Percentiles rank a stretch among this genome's conserved stretches.
These are phyloP conservation scores for Naso thynnoides DNA, from an alignment of 2,797 vertebrate species.

Conservation along the genomic window DNA sequence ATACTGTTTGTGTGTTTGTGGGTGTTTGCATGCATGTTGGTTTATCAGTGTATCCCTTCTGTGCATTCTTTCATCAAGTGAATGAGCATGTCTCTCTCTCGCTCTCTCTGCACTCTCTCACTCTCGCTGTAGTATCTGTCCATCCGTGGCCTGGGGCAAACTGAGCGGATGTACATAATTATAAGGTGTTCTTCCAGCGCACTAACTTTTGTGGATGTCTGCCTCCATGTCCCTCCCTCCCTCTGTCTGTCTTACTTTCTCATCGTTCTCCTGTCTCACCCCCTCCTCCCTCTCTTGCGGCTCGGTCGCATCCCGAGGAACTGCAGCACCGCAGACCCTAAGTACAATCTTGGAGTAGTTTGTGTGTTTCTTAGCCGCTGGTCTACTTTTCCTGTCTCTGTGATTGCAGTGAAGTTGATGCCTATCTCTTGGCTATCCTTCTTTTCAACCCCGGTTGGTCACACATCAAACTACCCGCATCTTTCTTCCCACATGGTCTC, in stretches of 20 bases:
- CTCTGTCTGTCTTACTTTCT: slow-evolving; percentile 38
- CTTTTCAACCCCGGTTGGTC: slow-evolving; percentile 53
- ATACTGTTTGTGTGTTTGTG: slow-evolving; percentile 43
- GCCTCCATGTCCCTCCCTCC: slow-evolving; percentile 51
- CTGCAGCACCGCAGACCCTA: slow-evolving; percentile 74
- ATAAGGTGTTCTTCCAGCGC: slow-evolving; percentile 77
- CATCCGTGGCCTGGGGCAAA: slow-evolving; percentile 60
- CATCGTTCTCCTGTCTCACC: slow-evolving; percentile 49
- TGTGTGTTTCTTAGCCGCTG: slow-evolving; percentile 46
- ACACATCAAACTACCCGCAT: slow-evolving; percentile 48
- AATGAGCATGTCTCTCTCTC: slow-evolving; percentile 41
- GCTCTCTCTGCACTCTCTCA: slow-evolving; percentile 26
- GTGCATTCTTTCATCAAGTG: slow-evolving; percentile 42
- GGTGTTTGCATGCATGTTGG: slow-evolving; percentile 46
- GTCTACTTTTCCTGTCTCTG: slow-evolving; percentile 60
- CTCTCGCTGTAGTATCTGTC: slow-evolving; percentile 55
- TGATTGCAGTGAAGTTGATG: slow-evolving; percentile 68
- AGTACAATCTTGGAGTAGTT: slow-evolving; percentile 70
- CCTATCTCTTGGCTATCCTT: slow-evolving; percentile 59
- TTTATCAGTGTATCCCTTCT: slow-evolving; percentile 43
- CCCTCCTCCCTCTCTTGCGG: slow-evolving; percentile 42
- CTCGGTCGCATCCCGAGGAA: slow-evolving; percentile 63
- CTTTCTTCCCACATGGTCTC: slow-evolving; percentile 52
- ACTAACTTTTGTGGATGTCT: slow-evolving; percentile 76
- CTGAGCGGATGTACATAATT: slow-evolving; percentile 86